Evolutionary conservation across 2,113 vertebrate species (phyloP), one percentile per base, ranked within the genome.

Genomic region (Dipodomys stephensi): DNA sequence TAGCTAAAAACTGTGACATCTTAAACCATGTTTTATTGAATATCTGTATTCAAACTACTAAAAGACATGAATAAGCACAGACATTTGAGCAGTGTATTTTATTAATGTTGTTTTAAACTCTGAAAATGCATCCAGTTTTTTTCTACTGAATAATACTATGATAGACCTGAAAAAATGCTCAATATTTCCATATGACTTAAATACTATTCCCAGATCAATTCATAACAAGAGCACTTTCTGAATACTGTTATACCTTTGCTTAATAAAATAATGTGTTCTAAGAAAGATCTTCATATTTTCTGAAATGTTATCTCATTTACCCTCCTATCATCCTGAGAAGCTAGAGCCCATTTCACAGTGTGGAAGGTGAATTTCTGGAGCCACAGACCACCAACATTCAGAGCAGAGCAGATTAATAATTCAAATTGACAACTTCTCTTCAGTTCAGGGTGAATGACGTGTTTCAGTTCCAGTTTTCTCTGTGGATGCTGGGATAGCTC

Each of bases 281-380:
- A 89, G 73, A 44, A 95, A 71, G 28, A 9, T 69, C 62, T 77
- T 94, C 22, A 83, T 32, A 77, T 22, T 32, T 83, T 76, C 32
- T 83, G 86, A 93, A 84, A 57, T 84, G 87, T 67, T 92, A 25
- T 39, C 32, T 80, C 49, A 69, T 93, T 83, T 87, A 79, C 83
- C 77, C 80, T 80, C 74, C 74, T 53, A 92, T 1, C n/a, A 83
- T 60, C 57, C 62, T n/a, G 39, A n/a, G 71, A 88, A 64, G 49
- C 30, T 49, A 65, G 79, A 89, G 62, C 60, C 11, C 68, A 39
- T 60, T 18, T 81, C 12, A 79, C 28, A 60, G 57, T 22, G 28
- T 44, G 2, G 30, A 72, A 62, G 44, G 71, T 53, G 32, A 49
- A 69, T 88, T 90, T 10, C 72, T 84, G 79, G 11, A 49, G 49